phyloP scores from a whole-genome alignment of 2,888 invertebrate species.

The Monoplex corrugatus region DNA sequence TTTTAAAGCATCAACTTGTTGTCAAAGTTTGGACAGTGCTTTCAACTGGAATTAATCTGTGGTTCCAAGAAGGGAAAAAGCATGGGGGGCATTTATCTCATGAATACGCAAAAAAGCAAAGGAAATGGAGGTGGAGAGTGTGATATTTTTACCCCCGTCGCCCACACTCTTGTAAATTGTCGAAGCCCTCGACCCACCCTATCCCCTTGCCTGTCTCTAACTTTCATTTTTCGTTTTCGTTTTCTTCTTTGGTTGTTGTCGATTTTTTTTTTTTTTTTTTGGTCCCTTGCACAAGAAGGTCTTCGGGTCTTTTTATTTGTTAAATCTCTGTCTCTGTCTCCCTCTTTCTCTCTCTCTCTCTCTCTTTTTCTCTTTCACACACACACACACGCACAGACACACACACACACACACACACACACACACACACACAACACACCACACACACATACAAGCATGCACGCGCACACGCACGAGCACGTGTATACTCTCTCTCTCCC shows the following conservation, averaged over 20 bases:
- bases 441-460: no score
- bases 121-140: not conserved
- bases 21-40: conserved; percentile 35
- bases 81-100: not conserved
- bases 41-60: conserved; percentile 33
- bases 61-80: not conserved
- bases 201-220: no score
- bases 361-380: not conserved
- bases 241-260: no score
- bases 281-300: no score
- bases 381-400: no score
- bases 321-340: not conserved
- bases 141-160: not conserved
- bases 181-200: no score
- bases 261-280: not conserved
- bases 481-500: not conserved
- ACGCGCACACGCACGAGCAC: no score
- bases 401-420: no score
- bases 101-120: conserved; percentile 17
- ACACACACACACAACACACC: no score
- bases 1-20: conserved; percentile 17
- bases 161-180: not conserved
- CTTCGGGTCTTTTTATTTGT: not conserved
- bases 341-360: not conserved
- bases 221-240: no score